Evolutionary conservation across 2,113 vertebrate genomes (phyloP).

Genomic region (Misgurnus anguillicaudatus): DNA sequence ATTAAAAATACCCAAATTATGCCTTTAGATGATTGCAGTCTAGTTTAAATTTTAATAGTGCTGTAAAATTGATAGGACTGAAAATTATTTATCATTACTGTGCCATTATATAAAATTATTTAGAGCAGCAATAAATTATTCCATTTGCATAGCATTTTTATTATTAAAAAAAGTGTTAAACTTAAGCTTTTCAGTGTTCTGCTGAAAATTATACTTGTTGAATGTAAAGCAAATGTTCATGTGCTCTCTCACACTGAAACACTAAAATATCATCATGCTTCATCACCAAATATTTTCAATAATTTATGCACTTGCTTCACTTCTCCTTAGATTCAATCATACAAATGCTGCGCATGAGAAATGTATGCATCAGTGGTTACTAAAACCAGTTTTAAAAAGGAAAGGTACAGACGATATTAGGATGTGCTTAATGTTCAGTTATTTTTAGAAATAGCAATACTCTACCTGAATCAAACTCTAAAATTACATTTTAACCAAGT

Average conservation of each 20-base stretch:
- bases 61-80: neutral
- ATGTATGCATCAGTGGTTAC: neutral
- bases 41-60: neutral
- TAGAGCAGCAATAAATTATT: no score
- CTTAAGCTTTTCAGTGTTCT: no score
- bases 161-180: no score
- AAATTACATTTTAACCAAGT: neutral
- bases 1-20: neutral
- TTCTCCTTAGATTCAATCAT: slow-evolving; percentile 9
- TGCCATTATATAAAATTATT: neutral
- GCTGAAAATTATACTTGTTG: no score
- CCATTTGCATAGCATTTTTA: no score
- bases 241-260: neutral
- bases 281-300: neutral
- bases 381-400: neutral
- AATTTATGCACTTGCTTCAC: neutral
- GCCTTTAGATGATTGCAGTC: neutral
- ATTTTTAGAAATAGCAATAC: neutral
- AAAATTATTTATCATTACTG: neutral
- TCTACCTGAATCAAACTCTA: neutral
- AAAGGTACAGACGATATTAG: neutral
- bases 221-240: no score
- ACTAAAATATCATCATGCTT: neutral
- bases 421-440: neutral
- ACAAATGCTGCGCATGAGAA: neutral